Conservation (phyloP, 2,113 vertebrate species). For the Gnathonemus longibarbis region DNA sequence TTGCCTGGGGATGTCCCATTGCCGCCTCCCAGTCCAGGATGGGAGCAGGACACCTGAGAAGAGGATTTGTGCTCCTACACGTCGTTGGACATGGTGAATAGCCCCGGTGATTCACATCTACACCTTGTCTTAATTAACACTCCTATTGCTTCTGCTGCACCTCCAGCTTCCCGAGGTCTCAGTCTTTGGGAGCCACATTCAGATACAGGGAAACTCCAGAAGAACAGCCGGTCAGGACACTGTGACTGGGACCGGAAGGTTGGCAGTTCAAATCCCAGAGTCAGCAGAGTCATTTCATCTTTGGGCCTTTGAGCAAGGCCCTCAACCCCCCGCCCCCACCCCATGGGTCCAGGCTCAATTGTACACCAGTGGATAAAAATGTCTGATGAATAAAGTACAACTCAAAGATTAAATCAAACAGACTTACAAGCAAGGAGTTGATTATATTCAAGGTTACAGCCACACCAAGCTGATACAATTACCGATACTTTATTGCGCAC, state of each 20-base stretch:
- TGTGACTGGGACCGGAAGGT: not conserved
- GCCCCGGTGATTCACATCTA: slow-evolving; percentile 32
- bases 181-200: not conserved
- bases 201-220: too few species aligned
- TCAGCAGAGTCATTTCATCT: not conserved
- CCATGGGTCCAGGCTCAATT: not conserved
- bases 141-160: not conserved
- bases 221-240: not conserved
- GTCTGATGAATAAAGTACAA: not conserved
- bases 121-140: slow-evolving; percentile 38
- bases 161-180: not conserved
- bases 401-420: not conserved
- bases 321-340: not conserved
- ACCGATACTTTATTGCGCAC: not conserved
- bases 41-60: slow-evolving; percentile 7
- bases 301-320: not conserved
- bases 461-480: not conserved
- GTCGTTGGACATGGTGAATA: slow-evolving; percentile 26
- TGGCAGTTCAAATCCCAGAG: not conserved
- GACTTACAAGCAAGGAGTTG: not conserved
- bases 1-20: not conserved
- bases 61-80: slow-evolving; percentile 29
- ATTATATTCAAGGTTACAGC: not conserved
- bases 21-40: not conserved
- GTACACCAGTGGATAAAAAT: not conserved